Evolutionary conservation across 1,140 invertebrate genomes (phyloP), one percentile per base, ranked within the genome.

Genomic region (Nephila pilipes): DNA sequence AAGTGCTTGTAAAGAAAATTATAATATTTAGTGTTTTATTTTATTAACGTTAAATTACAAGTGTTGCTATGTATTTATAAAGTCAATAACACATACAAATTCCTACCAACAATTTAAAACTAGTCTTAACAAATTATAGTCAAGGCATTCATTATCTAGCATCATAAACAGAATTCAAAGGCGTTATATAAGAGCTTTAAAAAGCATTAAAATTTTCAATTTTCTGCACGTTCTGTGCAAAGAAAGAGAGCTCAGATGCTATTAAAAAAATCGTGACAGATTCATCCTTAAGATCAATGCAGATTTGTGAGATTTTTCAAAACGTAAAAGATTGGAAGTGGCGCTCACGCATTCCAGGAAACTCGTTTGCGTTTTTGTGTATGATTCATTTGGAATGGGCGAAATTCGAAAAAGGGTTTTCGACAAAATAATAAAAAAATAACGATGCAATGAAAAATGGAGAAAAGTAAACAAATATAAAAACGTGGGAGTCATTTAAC

Each of bases 371-470:
- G 25, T 83, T 54, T 54, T 57, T 79, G 29, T 10, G 18, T 55
- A 57, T 83, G 81, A 83, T 83, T 83, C 81, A 83, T 32, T n/a
- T 25, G 2, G 36, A 36, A 81, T 80, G 81, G 81, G 81, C 81
- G 81, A 83, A 54, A 83, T 83, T 46, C 81, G 25, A n/a, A 83
- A 83, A 83, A 55, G 81, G 81, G 1, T 46, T 83, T 54, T 29
- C 46, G 69, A 75, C 32, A 14, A 14, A 12, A 75, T 46, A 36
- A 75, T 29, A 36, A 75, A 75, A 75, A 12, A 75, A 75, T 36
- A 75, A 75, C 29, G 25, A 75, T 75, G 25, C 69, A 8, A 5
- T 75, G 69, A 75, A 75, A 75, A 75, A 75, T 75, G 69, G 69
- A 2, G 69, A 32, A 75, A 75, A 75, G 69, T 75, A 75, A 75